Conservation (phyloP, 2,888 invertebrate genomes). For the Folsomia manolachei region DNA sequence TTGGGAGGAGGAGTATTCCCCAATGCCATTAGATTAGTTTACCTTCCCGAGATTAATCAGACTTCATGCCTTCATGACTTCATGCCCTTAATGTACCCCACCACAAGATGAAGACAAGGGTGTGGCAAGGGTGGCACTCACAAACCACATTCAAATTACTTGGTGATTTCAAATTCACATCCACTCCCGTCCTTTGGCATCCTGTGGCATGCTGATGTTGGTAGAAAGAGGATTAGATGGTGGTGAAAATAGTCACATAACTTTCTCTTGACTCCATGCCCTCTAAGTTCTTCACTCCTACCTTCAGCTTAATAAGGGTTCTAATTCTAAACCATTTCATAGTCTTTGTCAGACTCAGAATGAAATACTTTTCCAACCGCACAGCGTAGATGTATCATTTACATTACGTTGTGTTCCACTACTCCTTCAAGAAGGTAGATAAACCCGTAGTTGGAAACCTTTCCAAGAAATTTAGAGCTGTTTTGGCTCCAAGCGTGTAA, state of each 20-base stretch:
- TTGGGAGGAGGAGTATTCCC: not conserved
- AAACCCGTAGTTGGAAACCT: conserved; percentile 10
- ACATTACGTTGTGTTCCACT: conserved; percentile 14
- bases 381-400: conserved; percentile 16
- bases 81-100: too few relatives aligned
- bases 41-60: not conserved
- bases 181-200: too few relatives aligned
- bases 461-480: not conserved
- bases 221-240: too few relatives aligned
- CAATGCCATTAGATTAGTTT: not conserved
- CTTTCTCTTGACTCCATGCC: too few relatives aligned
- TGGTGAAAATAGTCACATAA: too few relatives aligned
- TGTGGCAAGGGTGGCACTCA: too few relatives aligned
- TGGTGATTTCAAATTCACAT: not conserved
- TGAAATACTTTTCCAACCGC: not conserved
- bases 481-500: not conserved
- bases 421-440: too few relatives aligned
- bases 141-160: not conserved
- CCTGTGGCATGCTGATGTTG: too few relatives aligned
- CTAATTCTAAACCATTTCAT: too few relatives aligned
- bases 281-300: too few relatives aligned
- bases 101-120: too few relatives aligned
- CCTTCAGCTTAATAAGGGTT: not conserved
- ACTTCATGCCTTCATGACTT: not conserved
- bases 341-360: too few relatives aligned